These are phyloP conservation scores for Riparia riparia DNA, from an alignment of 2,113 vertebrate species.

Conservation along the genomic window DNA sequence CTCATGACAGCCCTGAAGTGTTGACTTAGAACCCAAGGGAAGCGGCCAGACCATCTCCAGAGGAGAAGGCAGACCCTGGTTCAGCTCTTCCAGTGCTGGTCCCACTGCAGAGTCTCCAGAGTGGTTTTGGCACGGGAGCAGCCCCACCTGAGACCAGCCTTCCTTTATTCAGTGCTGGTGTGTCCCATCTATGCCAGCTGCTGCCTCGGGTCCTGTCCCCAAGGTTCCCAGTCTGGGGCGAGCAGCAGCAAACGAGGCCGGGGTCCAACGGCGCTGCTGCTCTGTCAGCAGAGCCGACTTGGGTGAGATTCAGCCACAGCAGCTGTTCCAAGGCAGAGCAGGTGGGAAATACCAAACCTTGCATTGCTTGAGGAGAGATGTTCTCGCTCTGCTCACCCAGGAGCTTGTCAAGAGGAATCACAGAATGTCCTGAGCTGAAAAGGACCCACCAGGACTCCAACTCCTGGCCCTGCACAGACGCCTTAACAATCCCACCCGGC, in stretches of 20 bases:
- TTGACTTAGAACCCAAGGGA: not conserved
- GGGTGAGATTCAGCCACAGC: not conserved
- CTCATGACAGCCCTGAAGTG: not conserved
- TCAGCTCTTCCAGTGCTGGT: not conserved
- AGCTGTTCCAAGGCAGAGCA: not conserved
- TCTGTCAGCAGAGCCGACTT: not conserved
- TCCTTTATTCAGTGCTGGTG: not conserved
- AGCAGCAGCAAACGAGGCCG: not conserved
- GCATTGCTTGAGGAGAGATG: not conserved
- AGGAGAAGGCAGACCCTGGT: not conserved
- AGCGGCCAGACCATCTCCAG: not conserved
- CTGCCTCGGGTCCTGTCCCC: not conserved
- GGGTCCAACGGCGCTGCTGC: accelerated
- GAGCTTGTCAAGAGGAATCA: not conserved
- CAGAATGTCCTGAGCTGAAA: not conserved
- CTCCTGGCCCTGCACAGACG: not conserved
- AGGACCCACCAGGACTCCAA: not conserved
- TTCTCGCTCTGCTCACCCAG: not conserved
- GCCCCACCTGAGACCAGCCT: not conserved
- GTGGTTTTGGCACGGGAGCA: not conserved
- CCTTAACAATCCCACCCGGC: not conserved
- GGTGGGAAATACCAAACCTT: not conserved
- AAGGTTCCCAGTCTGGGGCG: not conserved
- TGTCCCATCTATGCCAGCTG: not conserved
- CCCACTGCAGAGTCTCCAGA: not conserved